Conservation (phyloP, 2,888 invertebrate species). For the Drosophila putrida region DNA sequence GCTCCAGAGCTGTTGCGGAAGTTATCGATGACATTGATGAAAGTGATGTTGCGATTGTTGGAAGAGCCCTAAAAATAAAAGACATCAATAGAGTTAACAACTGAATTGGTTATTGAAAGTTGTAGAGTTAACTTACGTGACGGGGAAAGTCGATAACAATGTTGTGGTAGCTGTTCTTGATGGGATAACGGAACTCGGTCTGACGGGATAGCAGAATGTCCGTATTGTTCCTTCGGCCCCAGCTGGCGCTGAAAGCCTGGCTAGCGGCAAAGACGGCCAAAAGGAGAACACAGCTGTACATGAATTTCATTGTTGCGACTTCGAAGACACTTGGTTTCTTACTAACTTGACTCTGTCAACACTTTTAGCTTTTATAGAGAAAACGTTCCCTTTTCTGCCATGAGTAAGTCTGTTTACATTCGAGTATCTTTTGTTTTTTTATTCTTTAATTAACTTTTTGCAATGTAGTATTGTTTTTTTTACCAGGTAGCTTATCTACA, state of each 20-base stretch:
- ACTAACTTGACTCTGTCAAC: conserved; percentile 7
- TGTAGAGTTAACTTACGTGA: conserved; percentile 46
- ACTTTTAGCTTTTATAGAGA: conserved; percentile 42
- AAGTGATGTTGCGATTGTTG: conserved; percentile 52
- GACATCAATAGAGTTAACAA: not conserved
- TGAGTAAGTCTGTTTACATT: conserved; percentile 56
- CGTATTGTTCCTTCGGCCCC: conserved; percentile 50
- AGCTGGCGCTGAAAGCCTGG: conserved; percentile 57
- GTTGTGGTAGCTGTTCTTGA: conserved; percentile 55
- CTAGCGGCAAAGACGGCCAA: conserved; percentile 62
- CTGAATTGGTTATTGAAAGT: not conserved
- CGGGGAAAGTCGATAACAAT: conserved; percentile 58
- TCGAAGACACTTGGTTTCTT: conserved; percentile 27
- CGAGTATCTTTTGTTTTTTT: conserved; percentile 17
- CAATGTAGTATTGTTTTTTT: conserved; percentile 27
- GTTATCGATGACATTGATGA: conserved; percentile 65
- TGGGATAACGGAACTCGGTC: conserved; percentile 47
- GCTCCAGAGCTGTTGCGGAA: conserved; percentile 77
- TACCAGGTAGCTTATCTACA: conserved; percentile 47
- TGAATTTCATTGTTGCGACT: conserved; percentile 52
- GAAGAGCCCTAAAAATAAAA: conserved; percentile 50
- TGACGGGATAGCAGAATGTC: conserved; percentile 59
- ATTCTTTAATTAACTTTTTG: conserved; percentile 62
- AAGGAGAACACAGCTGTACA: conserved; percentile 60
- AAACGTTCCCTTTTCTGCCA: not conserved